phyloP scores from a whole-genome alignment of 2,113 vertebrate genomes.

The Ailurus styani region DNA sequence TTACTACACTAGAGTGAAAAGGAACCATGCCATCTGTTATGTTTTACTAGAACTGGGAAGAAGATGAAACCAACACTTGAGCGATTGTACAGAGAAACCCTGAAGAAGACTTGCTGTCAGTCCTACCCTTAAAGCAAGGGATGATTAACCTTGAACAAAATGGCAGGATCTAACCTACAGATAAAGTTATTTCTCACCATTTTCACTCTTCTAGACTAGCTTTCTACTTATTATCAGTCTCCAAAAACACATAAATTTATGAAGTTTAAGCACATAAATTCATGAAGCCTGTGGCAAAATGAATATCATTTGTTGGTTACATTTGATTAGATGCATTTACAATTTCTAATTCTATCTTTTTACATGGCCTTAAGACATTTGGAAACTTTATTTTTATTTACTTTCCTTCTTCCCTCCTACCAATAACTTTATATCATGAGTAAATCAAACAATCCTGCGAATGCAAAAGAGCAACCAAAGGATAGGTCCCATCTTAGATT shows the following conservation, averaged over 20 bases:
- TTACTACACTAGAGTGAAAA: not conserved
- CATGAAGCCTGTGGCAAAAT: not conserved
- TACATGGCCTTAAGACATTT: not conserved
- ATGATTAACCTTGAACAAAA: not conserved
- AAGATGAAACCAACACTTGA: not conserved
- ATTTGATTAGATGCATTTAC: not conserved
- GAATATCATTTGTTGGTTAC: not conserved
- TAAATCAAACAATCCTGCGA: constrained; percentile 16
- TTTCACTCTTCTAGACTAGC: not conserved
- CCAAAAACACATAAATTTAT: too few relatives aligned
- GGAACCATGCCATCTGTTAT: not conserved
- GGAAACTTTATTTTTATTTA: constrained; percentile 16
- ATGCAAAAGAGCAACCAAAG: constrained; percentile 13
- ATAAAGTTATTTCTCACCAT: not conserved
- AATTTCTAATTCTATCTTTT: not conserved
- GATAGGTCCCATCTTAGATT: not conserved
- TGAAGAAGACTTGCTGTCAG: not conserved
- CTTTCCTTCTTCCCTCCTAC: not conserved
- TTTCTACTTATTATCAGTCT: constrained; percentile 17
- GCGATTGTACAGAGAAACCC: not conserved
- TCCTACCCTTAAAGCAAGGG: not conserved
- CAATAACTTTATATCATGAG: not conserved
- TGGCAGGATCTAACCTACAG: not conserved
- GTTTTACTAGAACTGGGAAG: not conserved
- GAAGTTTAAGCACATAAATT: too few relatives aligned